Evolutionary conservation across 2,888 invertebrate species (phyloP).

Genomic region (Gisinianus flammeolus): DNA sequence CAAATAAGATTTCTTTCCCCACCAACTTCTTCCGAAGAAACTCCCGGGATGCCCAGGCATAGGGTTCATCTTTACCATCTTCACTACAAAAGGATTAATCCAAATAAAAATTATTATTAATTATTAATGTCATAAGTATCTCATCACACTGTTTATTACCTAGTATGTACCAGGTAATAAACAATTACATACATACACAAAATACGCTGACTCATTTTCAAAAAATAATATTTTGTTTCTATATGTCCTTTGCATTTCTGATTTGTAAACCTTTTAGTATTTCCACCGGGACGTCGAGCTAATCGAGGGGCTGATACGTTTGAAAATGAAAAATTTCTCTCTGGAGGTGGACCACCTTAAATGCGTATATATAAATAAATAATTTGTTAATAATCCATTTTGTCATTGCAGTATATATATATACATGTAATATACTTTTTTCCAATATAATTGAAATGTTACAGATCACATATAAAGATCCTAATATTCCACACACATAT

Average conservation of each 20-base stretch:
- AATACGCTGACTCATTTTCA: neutral
- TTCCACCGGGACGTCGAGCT: slow-evolving; percentile 73
- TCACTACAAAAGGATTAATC: slow-evolving; percentile 65
- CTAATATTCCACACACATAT: no score
- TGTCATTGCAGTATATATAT: no score
- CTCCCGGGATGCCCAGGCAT: slow-evolving; percentile 97
- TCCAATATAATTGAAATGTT: no score
- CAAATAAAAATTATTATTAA: slow-evolving; percentile 14
- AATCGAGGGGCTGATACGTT: slow-evolving; percentile 92
- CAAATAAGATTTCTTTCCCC: slow-evolving; percentile 87
- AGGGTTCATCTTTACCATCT: slow-evolving; percentile 87
- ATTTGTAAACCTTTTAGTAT: slow-evolving; percentile 58
- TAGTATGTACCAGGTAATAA: no score
- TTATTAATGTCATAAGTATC: neutral
- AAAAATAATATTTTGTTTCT: neutral
- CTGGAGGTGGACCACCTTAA: slow-evolving; percentile 81
- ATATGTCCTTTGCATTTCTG: neutral
- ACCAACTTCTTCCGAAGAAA: slow-evolving; percentile 89
- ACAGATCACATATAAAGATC: no score
- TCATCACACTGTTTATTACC: neutral
- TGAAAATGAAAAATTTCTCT: slow-evolving; percentile 87
- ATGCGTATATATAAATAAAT: no score
- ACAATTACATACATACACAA: neutral
- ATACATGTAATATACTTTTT: no score
- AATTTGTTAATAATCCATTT: no score